A percentile compares a stretch with the other conserved stretches of the same genome.
These are phyloP conservation scores for Drosophila niveifrons DNA, from an alignment of 2,888 invertebrate species.

Conservation along the genomic window DNA sequence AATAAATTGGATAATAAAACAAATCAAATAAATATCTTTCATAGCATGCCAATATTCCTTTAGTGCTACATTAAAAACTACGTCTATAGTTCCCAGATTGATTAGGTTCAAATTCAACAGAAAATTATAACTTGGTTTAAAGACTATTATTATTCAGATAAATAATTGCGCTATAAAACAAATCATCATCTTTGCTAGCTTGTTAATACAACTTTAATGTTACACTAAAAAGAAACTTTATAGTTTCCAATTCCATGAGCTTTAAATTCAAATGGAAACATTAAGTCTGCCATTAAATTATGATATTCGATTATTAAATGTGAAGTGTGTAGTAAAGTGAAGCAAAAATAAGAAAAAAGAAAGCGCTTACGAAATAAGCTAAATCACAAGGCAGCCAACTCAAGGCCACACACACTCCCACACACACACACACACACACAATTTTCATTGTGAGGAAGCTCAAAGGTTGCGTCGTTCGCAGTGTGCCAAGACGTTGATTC, in stretches of 20 bases:
- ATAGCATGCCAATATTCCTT: too few relatives aligned
- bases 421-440: conserved; percentile 7
- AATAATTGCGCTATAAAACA: too few relatives aligned
- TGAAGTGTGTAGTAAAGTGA: conserved; percentile 8
- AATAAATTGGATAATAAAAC: too few relatives aligned
- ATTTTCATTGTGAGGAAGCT: conserved; percentile 11
- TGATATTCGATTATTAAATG: conserved; percentile 21
- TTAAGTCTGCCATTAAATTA: background rate
- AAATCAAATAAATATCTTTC: too few relatives aligned
- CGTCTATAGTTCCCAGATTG: too few relatives aligned
- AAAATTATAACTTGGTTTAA: too few relatives aligned
- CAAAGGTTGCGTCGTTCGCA: conserved; percentile 11
- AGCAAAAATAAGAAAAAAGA: background rate
- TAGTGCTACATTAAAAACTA: too few relatives aligned
- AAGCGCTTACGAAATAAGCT: conserved; percentile 1
- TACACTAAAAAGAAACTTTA: background rate
- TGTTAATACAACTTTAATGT: too few relatives aligned
- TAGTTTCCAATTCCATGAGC: background rate
- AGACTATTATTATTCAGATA: too few relatives aligned
- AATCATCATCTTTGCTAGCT: too few relatives aligned
- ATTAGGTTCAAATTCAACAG: too few relatives aligned
- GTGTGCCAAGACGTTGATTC: conserved; percentile 18
- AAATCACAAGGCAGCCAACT: conserved; percentile 1
- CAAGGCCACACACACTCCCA: conserved; percentile 26
- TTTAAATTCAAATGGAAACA: background rate